Conservation (phyloP, 92 coral and sea anemone genomes). For the Parazoanthus swiftii region DNA sequence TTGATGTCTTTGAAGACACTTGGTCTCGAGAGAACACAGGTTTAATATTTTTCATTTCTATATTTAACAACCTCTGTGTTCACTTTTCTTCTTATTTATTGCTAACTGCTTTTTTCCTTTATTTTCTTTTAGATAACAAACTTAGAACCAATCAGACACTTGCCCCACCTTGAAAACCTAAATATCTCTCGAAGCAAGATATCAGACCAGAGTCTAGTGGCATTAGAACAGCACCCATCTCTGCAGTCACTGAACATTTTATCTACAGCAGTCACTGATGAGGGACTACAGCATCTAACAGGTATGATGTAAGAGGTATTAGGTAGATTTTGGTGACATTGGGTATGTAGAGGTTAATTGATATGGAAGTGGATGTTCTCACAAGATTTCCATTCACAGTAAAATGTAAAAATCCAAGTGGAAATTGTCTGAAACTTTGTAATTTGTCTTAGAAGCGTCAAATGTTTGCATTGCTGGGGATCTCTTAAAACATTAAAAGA, state of each 20-base stretch:
- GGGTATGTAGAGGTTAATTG: no score
- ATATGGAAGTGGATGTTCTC: no score
- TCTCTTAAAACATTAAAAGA: no score
- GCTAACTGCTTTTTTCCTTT: neutral
- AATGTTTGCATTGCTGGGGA: neutral
- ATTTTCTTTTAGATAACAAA: conserved; percentile 56
- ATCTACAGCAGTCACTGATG: conserved; percentile 72
- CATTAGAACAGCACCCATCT: conserved; percentile 60
- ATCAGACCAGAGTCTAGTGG: conserved; percentile 55
- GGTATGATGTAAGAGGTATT: conserved; percentile 42
- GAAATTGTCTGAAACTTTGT: neutral
- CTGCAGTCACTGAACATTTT: conserved; percentile 74
- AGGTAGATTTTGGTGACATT: neutral
- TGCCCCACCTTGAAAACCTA: conserved; percentile 60
- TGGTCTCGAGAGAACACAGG: conserved; percentile 80
- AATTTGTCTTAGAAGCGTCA: neutral
- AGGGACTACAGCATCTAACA: conserved; percentile 72
- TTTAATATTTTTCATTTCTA: neutral
- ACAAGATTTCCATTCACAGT: neutral
- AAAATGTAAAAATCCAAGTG: neutral
- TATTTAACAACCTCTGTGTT: neutral
- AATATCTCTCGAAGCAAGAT: conserved; percentile 72
- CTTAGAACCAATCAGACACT: conserved; percentile 56
- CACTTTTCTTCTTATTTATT: neutral
- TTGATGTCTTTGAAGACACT: conserved; percentile 76